phyloP scores from a whole-genome alignment of 35 echinoderm and acorn worm species.

The Patiria miniata region DNA sequence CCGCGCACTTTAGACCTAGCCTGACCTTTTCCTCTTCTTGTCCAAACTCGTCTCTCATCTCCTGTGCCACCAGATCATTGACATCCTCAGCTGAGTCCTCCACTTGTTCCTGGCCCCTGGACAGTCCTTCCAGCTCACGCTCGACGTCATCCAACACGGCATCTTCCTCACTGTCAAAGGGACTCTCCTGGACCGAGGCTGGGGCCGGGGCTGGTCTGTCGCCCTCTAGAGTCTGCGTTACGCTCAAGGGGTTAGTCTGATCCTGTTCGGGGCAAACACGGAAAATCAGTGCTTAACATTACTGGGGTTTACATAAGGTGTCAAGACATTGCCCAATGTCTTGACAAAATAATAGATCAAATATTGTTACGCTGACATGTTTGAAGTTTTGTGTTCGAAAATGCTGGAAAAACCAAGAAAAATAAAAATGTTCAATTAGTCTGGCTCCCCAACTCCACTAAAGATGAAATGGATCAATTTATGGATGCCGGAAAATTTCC shows the following conservation, averaged over 20 bases:
- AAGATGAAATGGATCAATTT: too few species aligned
- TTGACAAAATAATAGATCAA: too few species aligned
- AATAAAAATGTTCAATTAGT: too few species aligned
- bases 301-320: too few species aligned
- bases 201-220: constrained; percentile 11
- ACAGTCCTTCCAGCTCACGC: constrained; percentile 47
- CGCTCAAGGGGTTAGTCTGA: not conserved
- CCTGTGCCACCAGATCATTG: constrained; percentile 83
- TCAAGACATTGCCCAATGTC: too few species aligned
- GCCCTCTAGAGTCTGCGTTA: constrained; percentile 15
- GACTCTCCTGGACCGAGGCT: not conserved
- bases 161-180: constrained; percentile 17
- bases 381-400: too few species aligned
- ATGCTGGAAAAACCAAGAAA: too few species aligned
- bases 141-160: constrained; percentile 47
- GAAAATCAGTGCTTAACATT: too few species aligned
- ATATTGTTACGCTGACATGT: too few species aligned
- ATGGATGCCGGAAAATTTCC: too few species aligned
- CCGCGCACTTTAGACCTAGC: too few species aligned
- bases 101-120: constrained; percentile 41
- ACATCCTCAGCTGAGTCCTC: constrained; percentile 55
- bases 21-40: constrained; percentile 32
- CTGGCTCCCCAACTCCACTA: too few species aligned
- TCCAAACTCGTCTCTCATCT: constrained; percentile 71
- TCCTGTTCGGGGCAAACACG: not conserved